Conservation (phyloP, 1,140 invertebrate species). For the Pseudomyrmex sp. region DNA sequence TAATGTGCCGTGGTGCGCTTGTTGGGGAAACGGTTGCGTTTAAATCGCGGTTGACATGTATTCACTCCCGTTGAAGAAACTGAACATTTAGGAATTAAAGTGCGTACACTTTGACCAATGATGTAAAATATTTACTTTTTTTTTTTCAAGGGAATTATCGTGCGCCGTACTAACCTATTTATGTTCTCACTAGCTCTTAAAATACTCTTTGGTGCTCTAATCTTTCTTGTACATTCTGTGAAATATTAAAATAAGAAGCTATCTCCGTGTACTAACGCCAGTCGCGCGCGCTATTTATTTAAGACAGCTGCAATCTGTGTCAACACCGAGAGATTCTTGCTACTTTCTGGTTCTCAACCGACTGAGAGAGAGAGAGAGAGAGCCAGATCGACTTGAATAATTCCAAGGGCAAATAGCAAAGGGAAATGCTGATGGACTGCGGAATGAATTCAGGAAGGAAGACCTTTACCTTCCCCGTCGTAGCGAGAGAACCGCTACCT, state of each 20-base stretch:
- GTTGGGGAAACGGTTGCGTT: conserved; percentile 94
- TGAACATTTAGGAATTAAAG: not conserved
- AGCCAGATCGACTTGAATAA: conserved; percentile 50
- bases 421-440: conserved; percentile 59
- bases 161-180: not conserved
- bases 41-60: conserved; percentile 73
- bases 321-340: conserved; percentile 44
- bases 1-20: conserved; percentile 94
- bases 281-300: conserved; percentile 40
- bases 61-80: not conserved
- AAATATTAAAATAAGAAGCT: conserved; percentile 28
- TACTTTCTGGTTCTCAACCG: conserved; percentile 29
- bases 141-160: not conserved
- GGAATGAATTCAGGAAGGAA: conserved; percentile 59
- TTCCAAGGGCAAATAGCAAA: conserved; percentile 58
- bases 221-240: conserved; percentile 26
- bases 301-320: conserved; percentile 55
- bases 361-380: not conserved
- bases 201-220: not conserved
- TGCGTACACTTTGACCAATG: not conserved
- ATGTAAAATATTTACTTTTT: not conserved
- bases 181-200: not conserved
- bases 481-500: conserved; percentile 56
- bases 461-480: conserved; percentile 37
- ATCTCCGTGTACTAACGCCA: not conserved